Base-by-base conservation (phyloP, 2,888 invertebrate species). In the Oscheius onirici region DNA sequence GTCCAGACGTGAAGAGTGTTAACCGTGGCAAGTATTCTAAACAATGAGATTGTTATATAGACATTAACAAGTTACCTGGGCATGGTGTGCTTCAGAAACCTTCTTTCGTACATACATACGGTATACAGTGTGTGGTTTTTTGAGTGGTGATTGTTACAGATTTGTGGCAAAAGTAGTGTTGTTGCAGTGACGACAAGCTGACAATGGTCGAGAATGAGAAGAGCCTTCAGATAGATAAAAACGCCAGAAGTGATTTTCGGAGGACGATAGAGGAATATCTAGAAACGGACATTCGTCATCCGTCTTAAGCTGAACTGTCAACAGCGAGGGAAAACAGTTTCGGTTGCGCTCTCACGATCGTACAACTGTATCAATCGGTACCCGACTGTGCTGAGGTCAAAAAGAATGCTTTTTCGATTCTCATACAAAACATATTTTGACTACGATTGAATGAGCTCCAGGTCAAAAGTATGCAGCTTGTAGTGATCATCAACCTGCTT, bases 191-290 rank as follows among this genome's bases (percentile, higher is more conserved):
- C 73, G n/a, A 83, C 57, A 13, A 87, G 77, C 68, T 84, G 84
- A 15, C 80, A 73, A 68, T 82, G 83, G 66, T 86, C 86, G 28
- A 86, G 74, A 15, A 86, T 77, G 11, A 86, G 76, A 17, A 86
- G 75, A 0, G 83, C 86, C 71, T 86, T 86, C 65, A 86, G 73
- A 54, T 87, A 86, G 17, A 86, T 81, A 69, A 86, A 85, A 15
- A 87, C 86, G 10, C 86, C 86, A 5, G 86, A 86, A 24, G 86
- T 84, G 40, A 86, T 86, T 69, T 84, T 87, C 13, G 86, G 86
- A 26, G 86, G 86, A 24, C 83, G 82, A 69, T 86, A 84, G 46
- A 86, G 76, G 52, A 82, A 87, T 20, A 87, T 76, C 86, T 86
- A 60, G 67, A 84, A 76, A 17, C n/a, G 20, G 55, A 17, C 26